These are phyloP conservation scores for Arrhamphus sclerolepis DNA, from an alignment of 2,797 vertebrate species.

Conservation along the genomic window DNA sequence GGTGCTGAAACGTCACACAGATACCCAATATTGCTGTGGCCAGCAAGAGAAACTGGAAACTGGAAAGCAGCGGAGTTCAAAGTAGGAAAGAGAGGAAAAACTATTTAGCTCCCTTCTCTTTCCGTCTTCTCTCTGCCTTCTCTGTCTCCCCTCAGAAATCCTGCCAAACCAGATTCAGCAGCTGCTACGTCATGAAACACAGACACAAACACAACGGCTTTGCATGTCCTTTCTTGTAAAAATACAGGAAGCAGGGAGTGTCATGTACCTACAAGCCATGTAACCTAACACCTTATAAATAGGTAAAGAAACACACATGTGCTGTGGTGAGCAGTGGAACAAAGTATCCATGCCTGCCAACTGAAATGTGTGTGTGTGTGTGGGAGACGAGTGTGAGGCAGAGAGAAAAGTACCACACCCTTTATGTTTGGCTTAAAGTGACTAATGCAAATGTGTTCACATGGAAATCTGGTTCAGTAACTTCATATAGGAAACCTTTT, in stretches of 20 bases:
- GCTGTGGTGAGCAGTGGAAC: background rate
- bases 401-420: constrained; percentile 27
- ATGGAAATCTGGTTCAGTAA: background rate
- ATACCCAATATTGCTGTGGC: background rate
- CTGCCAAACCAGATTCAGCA: constrained; percentile 69
- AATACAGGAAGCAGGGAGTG: constrained; percentile 1
- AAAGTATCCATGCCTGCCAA: constrained; percentile 13
- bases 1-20: constrained; percentile 15
- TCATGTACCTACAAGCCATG: constrained; percentile 25
- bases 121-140: constrained; percentile 22
- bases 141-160: constrained; percentile 58
- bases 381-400: no score
- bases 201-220: constrained; percentile 10
- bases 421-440: background rate
- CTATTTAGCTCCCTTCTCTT: constrained; percentile 22
- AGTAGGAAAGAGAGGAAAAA: background rate
- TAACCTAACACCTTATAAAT: constrained; percentile 45
- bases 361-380: no score
- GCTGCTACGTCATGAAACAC: constrained; percentile 53
- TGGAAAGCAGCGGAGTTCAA: background rate
- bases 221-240: constrained; percentile 41
- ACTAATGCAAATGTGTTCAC: background rate
- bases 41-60: constrained; percentile 6
- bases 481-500: no score
- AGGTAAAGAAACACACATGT: constrained; percentile 30